These are phyloP conservation scores for Nomada fabriciana DNA, from an alignment of 2,888 invertebrate species.

Conservation along the genomic window DNA sequence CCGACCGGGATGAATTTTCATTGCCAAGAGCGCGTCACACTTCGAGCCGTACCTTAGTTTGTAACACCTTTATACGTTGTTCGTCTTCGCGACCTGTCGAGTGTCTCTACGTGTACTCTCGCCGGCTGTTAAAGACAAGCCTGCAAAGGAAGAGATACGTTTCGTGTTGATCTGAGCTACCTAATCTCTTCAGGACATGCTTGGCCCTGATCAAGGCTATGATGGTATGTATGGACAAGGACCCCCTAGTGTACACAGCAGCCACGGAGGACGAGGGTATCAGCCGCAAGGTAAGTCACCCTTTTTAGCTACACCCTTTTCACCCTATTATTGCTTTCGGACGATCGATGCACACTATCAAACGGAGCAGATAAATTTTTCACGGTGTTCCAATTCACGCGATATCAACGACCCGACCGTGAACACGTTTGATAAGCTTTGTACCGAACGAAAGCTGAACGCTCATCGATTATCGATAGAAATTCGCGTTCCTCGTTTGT, in stretches of 20 bases:
- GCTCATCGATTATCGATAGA: background rate
- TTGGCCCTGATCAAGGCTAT: slow-evolving; percentile 96
- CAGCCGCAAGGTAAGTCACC: slow-evolving; percentile 92
- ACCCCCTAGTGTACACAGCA: slow-evolving; percentile 94
- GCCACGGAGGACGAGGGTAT: slow-evolving; percentile 91
- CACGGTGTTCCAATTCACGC: slow-evolving; percentile 7
- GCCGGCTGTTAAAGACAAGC: slow-evolving; percentile 63
- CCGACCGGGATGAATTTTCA: slow-evolving; percentile 25
- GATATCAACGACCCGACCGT: slow-evolving; percentile 23
- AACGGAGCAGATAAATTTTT: slow-evolving; percentile 48
- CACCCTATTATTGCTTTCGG: slow-evolving; percentile 62
- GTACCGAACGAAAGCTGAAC: slow-evolving; percentile 4
- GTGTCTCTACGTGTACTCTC: slow-evolving; percentile 47
- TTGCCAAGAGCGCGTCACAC: slow-evolving; percentile 21
- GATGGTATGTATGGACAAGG: slow-evolving; percentile 97
- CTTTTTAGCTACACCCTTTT: slow-evolving; percentile 50
- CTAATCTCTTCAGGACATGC: slow-evolving; percentile 90
- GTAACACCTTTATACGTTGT: slow-evolving; percentile 19
- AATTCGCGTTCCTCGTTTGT: slow-evolving; percentile 7
- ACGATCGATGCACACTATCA: slow-evolving; percentile 49
- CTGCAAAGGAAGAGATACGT: slow-evolving; percentile 69
- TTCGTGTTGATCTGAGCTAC: slow-evolving; percentile 83
- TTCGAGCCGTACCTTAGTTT: background rate
- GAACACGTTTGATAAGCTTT: slow-evolving; percentile 4
- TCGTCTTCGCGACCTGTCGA: slow-evolving; percentile 45